phyloP scores from a whole-genome alignment of 2,797 vertebrate genomes.

The Lepilemur ruficaudatus region DNA sequence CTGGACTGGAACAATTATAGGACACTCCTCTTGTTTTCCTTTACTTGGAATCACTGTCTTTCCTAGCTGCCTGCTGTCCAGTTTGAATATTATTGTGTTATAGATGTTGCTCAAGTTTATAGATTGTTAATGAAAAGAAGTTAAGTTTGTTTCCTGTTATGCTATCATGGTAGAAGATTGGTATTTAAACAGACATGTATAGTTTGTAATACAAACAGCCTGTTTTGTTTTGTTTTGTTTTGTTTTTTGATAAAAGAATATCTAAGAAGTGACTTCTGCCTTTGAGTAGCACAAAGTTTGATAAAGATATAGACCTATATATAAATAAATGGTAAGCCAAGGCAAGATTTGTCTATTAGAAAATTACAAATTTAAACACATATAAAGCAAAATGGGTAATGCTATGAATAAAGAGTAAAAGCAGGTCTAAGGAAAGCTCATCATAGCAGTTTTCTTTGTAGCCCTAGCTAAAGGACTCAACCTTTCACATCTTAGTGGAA shows the following conservation, averaged over 20 bases:
- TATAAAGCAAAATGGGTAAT: not conserved
- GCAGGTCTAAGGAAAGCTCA: not conserved
- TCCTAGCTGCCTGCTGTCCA: not conserved
- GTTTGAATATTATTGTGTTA: not conserved
- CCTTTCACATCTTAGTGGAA: not conserved
- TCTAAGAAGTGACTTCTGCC: not conserved
- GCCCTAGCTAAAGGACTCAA: not conserved
- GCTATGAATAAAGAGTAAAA: not conserved
- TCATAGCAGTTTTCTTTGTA: not conserved
- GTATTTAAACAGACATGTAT: not conserved
- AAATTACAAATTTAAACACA: not conserved
- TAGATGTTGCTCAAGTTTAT: not conserved
- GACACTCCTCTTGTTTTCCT: not conserved
- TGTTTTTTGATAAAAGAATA: not conserved
- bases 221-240: not conserved
- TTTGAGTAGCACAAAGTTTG: not conserved
- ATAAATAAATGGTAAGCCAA: not conserved
- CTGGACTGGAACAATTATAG: not conserved
- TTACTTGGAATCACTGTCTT: not conserved
- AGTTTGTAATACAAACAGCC: not conserved
- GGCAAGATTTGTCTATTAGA: not conserved
- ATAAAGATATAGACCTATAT: not conserved
- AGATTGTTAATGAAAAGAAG: not conserved
- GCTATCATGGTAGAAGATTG: not conserved
- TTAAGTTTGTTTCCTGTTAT: not conserved